These are phyloP conservation scores for Pseudachorutes palmiensis DNA, from an alignment of 1,140 invertebrate species.

Conservation along the genomic window DNA sequence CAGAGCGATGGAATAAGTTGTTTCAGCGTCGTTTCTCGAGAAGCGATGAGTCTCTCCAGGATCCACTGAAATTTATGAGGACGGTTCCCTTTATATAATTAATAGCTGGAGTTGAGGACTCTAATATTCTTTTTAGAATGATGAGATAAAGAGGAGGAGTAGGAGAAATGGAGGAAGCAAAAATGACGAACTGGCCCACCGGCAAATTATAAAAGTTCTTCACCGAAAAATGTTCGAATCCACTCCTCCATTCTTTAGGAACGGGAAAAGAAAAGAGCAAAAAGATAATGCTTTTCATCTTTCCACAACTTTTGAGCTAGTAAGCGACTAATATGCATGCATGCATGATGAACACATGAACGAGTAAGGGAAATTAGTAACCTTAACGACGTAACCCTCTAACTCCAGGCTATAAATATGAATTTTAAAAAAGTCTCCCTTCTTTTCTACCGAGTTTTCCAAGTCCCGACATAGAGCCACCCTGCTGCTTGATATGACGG, in stretches of 20 bases:
- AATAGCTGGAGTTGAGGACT: background rate
- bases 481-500: background rate
- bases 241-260: background rate
- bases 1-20: background rate
- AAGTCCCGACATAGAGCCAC: background rate
- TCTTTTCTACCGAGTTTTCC: background rate
- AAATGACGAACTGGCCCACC: background rate
- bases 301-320: background rate
- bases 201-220: background rate
- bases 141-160: conserved; percentile 2
- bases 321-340: background rate
- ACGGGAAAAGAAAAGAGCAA: background rate
- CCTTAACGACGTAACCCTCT: background rate
- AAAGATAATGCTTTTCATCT: conserved; percentile 1
- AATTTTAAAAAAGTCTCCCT: background rate
- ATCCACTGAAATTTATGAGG: background rate
- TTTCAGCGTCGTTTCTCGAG: background rate
- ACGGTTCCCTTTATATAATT: background rate
- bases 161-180: background rate
- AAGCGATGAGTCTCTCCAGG: background rate
- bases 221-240: background rate
- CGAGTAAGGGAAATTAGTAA: background rate
- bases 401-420: conserved; percentile 1
- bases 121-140: background rate
- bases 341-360: background rate